Percentiles rank a stretch among this genome's conserved stretches.
Evolutionary conservation across 2,888 invertebrate species (phyloP).

Genomic region (Latrodectus elegans): DNA sequence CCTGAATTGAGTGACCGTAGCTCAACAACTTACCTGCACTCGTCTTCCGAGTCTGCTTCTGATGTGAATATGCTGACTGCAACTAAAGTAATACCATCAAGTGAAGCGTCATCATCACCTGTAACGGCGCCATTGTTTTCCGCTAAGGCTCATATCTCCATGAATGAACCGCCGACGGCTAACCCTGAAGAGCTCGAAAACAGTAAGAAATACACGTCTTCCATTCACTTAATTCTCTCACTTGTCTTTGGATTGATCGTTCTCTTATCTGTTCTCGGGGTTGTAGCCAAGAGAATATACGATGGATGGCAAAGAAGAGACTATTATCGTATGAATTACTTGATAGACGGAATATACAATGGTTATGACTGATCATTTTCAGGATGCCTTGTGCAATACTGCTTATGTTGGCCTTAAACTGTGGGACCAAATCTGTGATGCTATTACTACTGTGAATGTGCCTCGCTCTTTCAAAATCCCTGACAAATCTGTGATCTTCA

Average conservation of each 20-base stretch:
- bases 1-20: background rate
- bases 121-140: background rate
- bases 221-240: slow-evolving; percentile 83
- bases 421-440: background rate
- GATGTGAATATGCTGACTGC: background rate
- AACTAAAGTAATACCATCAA: background rate
- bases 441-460: too few species aligned
- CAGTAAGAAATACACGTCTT: slow-evolving; percentile 61
- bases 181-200: slow-evolving; percentile 31
- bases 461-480: too few species aligned
- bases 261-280: slow-evolving; percentile 71
- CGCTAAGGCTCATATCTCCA: background rate
- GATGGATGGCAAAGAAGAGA: slow-evolving; percentile 91
- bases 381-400: background rate
- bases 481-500: too few species aligned
- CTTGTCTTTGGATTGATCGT: slow-evolving; percentile 77
- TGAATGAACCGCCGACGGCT: background rate
- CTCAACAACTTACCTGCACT: background rate
- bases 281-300: slow-evolving; percentile 82
- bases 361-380: slow-evolving; percentile 23
- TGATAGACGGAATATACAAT: slow-evolving; percentile 89
- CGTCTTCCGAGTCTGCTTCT: background rate
- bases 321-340: slow-evolving; percentile 90
- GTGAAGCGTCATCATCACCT: background rate
- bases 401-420: background rate